Conservation (phyloP, 2,113 vertebrate species). For the Paraplagusia blochii region DNA sequence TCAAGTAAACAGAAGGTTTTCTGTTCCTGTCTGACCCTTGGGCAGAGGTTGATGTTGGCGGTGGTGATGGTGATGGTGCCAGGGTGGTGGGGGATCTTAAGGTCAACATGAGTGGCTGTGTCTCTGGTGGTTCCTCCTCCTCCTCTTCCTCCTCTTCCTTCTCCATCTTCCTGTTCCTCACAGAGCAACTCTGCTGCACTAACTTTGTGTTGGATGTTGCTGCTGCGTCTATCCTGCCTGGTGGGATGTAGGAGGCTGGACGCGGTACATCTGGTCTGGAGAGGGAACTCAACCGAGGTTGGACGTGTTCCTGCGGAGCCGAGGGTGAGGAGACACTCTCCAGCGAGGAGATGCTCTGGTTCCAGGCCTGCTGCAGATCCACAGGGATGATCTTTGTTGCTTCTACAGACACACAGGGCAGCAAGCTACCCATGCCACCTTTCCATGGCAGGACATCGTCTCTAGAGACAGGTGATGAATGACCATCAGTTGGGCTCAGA, state of each 20-base stretch:
- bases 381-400: constrained; percentile 95
- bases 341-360: constrained; percentile 95
- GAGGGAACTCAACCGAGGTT: constrained; percentile 71
- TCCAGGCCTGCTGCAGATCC: constrained; percentile 92
- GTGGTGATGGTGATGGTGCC: constrained; percentile 63
- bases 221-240: constrained; percentile 33
- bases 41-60: constrained; percentile 36
- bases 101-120: constrained; percentile 84
- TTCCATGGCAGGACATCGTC: constrained; percentile 92
- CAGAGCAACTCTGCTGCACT: constrained; percentile 70
- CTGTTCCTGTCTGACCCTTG: constrained; percentile 67
- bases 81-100: constrained; percentile 66
- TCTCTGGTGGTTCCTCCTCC: constrained; percentile 65
- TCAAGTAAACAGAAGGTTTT: constrained; percentile 78
- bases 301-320: constrained; percentile 61
- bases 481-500: constrained; percentile 77
- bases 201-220: constrained; percentile 26
- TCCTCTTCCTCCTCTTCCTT: constrained; percentile 63
- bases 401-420: constrained; percentile 88
- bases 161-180: constrained; percentile 72
- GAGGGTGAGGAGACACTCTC: constrained; percentile 91
- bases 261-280: constrained; percentile 65
- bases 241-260: constrained; percentile 52
- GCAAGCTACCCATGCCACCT: constrained; percentile 80
- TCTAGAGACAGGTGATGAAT: constrained; percentile 78